phyloP scores from a whole-genome alignment of 2,797 vertebrate species.

The Cyclura pinguis region DNA sequence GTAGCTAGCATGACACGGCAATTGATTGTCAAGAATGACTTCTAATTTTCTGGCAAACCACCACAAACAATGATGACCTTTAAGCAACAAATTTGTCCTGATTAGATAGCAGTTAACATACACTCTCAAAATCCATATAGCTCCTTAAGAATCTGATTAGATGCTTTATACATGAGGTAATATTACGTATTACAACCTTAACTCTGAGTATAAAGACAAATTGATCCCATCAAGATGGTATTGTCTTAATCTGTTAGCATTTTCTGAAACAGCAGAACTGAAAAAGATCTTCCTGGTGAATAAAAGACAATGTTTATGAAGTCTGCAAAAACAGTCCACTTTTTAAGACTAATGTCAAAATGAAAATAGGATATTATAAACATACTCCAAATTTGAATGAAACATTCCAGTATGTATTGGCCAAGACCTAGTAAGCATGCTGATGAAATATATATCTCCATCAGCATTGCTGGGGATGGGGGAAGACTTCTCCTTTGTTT shows the following conservation, averaged over 20 bases:
- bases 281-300: neutral
- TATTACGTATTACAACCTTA: neutral
- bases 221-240: neutral
- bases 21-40: constrained; percentile 36
- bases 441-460: no score
- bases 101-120: neutral
- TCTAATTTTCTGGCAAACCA: constrained; percentile 27
- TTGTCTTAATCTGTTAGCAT: neutral
- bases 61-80: neutral
- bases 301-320: neutral
- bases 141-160: constrained; percentile 8
- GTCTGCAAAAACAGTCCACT: neutral
- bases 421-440: no score
- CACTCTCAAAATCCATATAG: neutral
- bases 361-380: neutral
- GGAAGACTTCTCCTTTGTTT: no score
- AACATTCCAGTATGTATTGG: neutral
- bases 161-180: neutral
- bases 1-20: neutral
- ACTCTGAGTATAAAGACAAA: neutral
- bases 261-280: neutral
- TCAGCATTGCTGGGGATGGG: no score
- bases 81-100: constrained; percentile 19
- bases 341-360: neutral
- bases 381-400: neutral